Evolutionary conservation across 2,888 invertebrate genomes (phyloP).

Genomic region (Chloroclystis v-ata): DNA sequence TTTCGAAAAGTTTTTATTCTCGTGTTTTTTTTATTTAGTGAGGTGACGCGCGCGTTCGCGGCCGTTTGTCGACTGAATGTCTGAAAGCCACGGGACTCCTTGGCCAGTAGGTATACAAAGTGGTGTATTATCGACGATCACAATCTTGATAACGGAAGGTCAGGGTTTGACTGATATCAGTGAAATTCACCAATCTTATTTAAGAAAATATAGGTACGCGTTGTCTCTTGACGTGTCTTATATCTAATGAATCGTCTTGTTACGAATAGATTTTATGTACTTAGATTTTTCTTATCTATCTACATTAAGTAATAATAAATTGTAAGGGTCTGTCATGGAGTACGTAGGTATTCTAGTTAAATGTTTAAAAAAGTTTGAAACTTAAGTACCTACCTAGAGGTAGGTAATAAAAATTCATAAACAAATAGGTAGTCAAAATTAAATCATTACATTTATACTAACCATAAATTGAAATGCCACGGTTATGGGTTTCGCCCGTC

Average conservation of each 20-base stretch:
- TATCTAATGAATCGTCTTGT: no score
- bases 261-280: no score
- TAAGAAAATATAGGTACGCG: conserved; percentile 23
- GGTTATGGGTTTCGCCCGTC: conserved; percentile 1
- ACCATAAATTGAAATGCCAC: no score
- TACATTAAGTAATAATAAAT: no score
- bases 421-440: no score
- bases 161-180: conserved; percentile 61
- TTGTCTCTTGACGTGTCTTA: conserved; percentile 5
- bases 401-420: no score
- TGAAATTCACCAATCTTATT: conserved; percentile 37
- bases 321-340: no score
- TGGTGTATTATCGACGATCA: conserved; percentile 59
- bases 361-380: no score
- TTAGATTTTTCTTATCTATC: no score
- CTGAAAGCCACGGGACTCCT: conserved; percentile 35
- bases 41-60: conserved; percentile 48
- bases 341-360: no score
- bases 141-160: conserved; percentile 71
- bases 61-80: conserved; percentile 59
- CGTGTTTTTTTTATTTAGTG: conserved; percentile 31
- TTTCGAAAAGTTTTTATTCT: conserved; percentile 36
- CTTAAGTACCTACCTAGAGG: no score
- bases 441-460: no score
- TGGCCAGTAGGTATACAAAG: conserved; percentile 52